Conservation (phyloP, 2,797 vertebrate genomes). For the Benthosema pterotum region DNA sequence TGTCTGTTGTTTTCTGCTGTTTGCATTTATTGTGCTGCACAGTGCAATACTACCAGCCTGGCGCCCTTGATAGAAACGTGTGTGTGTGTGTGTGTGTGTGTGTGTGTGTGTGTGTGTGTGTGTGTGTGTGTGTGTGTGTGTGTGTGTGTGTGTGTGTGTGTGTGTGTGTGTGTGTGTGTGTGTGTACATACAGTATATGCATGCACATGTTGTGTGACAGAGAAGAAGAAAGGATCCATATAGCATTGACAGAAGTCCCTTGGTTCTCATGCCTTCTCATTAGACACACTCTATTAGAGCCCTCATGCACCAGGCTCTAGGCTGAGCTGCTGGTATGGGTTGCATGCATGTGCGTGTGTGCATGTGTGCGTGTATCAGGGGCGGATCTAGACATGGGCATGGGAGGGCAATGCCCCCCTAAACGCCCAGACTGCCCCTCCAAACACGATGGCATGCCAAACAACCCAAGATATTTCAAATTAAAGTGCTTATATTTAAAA, state of each 20-base stretch:
- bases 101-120: slow-evolving; percentile 30
- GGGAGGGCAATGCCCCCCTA: no score
- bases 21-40: no score
- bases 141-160: slow-evolving; percentile 32
- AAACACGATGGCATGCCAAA: no score
- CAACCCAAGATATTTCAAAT: no score
- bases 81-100: slow-evolving; percentile 36
- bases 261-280: slow-evolving; percentile 59
- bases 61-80: no score
- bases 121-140: slow-evolving; percentile 35
- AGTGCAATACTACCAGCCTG: no score
- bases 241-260: slow-evolving; percentile 50
- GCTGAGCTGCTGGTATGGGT: slow-evolving; percentile 44
- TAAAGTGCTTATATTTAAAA: no score
- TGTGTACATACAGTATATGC: not conserved
- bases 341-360: no score
- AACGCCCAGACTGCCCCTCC: no score
- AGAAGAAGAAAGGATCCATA: slow-evolving; percentile 59
- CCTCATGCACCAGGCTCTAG: slow-evolving; percentile 68
- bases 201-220: not conserved
- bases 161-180: not conserved
- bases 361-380: no score
- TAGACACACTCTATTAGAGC: slow-evolving; percentile 76
- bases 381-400: no score
- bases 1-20: no score